phyloP scores from a whole-genome alignment of 1,140 invertebrate species.

The Pinna nobilis region DNA sequence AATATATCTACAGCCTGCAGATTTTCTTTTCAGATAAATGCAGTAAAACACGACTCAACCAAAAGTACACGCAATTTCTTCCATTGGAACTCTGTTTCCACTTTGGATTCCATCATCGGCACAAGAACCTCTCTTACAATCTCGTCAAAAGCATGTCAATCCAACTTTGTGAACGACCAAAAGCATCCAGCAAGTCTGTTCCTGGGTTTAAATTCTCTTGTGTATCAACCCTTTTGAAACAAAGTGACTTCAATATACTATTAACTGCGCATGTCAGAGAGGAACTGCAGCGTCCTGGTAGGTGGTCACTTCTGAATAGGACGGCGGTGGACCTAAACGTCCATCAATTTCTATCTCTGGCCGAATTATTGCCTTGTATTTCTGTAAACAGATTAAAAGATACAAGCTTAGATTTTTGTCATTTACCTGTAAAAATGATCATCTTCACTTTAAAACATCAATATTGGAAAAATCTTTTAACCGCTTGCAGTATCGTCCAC shows the following conservation, averaged over 20 bases:
- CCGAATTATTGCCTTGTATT: constrained; percentile 34
- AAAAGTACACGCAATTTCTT: no score
- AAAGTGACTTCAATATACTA: not conserved
- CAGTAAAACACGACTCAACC: no score
- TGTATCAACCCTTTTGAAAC: no score
- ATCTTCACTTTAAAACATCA: not conserved
- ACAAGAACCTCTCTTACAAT: no score
- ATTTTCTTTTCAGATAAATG: no score
- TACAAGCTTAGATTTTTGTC: not conserved
- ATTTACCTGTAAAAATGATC: not conserved
- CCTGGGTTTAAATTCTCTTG: no score
- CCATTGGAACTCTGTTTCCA: no score
- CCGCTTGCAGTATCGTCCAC: not conserved
- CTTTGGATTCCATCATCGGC: no score
- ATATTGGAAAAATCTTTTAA: not conserved
- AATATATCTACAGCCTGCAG: no score
- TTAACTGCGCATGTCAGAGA: not conserved
- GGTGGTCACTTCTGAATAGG: constrained; percentile 49
- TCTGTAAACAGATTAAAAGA: constrained; percentile 22
- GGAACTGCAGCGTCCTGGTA: constrained; percentile 25
- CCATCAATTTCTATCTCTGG: constrained; percentile 48
- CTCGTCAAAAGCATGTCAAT: no score
- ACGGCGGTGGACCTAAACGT: constrained; percentile 40
- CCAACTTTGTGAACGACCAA: no score
- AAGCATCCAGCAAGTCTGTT: no score